Evolutionary conservation across 2,888 invertebrate species (phyloP), one percentile per base, ranked within the genome.

Genomic region (Cyclophora punctaria): DNA sequence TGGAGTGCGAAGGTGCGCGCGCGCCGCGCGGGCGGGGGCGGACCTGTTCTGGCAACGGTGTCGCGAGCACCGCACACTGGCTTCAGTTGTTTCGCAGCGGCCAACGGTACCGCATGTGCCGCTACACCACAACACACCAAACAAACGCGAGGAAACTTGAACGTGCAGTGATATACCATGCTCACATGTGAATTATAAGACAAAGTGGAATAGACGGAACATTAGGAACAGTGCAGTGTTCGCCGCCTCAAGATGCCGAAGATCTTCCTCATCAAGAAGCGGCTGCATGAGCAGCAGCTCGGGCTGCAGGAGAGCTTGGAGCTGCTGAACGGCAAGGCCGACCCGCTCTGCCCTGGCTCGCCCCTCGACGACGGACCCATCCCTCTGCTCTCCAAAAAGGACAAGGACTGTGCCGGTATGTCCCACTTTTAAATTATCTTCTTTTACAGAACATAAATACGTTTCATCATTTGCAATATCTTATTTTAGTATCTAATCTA

Each of bases 191-290:
- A 73, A 73, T 75, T 71, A 66, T 79, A 65, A 79, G 84, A 86
- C 83, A 72, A 67, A 74, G 85, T 84, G 82, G 79, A 65, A 78
- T 64, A 77, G 66, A 81, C 73, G 71, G 71, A 75, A 78, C 73
- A 72, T 55, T 75, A 73, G 83, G 79, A 83, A 82, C 73, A 82
- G 87, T 88, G 87, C 72, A 83, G 86, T 88, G 87, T 71, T 69
- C 55, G 60, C 57, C 67, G 63, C 71, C 60, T 60, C 70, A 88
- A 88, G 74, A 96, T 96, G 96, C 96, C 96, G 91, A 96, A 96
- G 91, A 96, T 96, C 86, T 96, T 96, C 89, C 88, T 96, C 71
- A 95, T 96, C 73, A 96, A 96, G 89, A 95, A 96, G 83, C 92
- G 96, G 79, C 91, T 96, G 90, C 95, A 95, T 70, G 95, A 96